Base-by-base conservation (phyloP, 2,888 invertebrate genomes). In the Odontothrips loti region DNA sequence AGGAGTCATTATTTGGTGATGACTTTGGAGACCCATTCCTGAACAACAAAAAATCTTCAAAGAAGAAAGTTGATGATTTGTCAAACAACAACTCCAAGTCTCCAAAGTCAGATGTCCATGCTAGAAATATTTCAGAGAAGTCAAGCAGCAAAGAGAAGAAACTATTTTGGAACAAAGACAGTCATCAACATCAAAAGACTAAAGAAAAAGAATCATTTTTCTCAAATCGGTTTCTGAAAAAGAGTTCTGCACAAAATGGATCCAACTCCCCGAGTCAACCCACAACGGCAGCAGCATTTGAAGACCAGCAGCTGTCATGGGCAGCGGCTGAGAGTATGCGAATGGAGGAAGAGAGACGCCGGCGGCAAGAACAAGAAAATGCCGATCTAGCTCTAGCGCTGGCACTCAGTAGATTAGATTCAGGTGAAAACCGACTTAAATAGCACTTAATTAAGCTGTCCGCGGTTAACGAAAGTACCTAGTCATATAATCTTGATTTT, bases 231-330 rank as follows among this genome's bases (percentile, higher is more conserved):
- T 43, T 43, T 43, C 34, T 43, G 34, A 43, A 43, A 43, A 68
- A 68, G 68, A 68, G 23, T 23, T 84, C 27, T 85, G 85, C 81
- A 83, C 68, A 68, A 9, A 68, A 68, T 23, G 68, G 68, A 23
- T 23, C 68, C 20, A 23, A 23, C 23, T 23, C 68, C 20, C 23
- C 68, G 34, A 43, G 34, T 43, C 34, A 43, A 11, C 68, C 68
- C 11, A 23, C 23, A 9, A 68, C 68, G 20, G 68, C 68, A 68
- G 23, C 68, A 68, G 68, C 68, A 23, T 88, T 89, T 0, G 93
- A 93, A 86, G 92, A 92, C 85, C 90, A 92, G 86, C 93, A 94
- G 87, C 87, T 93, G 86, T 92, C 91, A 27, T 94, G 93, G 94
- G 94, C 93, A 6, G 92, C 92, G 20, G 89, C 90, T 47, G 93